phyloP scores from a whole-genome alignment of 2,888 invertebrate species.

The Leptura quadrifasciata region DNA sequence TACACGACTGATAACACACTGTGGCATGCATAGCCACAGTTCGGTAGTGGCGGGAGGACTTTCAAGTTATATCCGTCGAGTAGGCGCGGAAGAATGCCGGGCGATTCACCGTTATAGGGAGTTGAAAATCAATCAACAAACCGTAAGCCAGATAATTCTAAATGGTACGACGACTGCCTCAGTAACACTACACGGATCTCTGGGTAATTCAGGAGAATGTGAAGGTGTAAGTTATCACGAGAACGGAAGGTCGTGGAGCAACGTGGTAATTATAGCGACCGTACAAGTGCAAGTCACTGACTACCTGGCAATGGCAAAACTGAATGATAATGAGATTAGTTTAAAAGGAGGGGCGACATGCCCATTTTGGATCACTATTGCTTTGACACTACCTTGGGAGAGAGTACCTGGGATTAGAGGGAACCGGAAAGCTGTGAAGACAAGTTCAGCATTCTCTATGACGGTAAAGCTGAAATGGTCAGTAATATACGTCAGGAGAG shows the following conservation, averaged over 20 bases:
- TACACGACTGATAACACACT: slow-evolving; percentile 40
- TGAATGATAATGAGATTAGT: too few relatives aligned
- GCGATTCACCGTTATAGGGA: slow-evolving; percentile 37
- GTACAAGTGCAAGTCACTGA: too few relatives aligned
- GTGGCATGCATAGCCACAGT: slow-evolving; percentile 48
- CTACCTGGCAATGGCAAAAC: too few relatives aligned
- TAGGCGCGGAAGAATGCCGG: slow-evolving; percentile 46
- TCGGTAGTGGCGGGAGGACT: slow-evolving; percentile 48
- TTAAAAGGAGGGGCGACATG: slow-evolving; percentile 6
- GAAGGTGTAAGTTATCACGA: slow-evolving; percentile 14
- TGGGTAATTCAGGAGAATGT: slow-evolving; percentile 41
- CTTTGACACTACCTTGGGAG: slow-evolving; percentile 4
- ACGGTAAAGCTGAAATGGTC: background rate
- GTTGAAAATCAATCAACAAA: slow-evolving; percentile 25
- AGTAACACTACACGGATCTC: slow-evolving; percentile 34
- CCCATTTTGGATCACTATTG: background rate
- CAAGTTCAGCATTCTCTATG: background rate
- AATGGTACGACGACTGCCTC: slow-evolving; percentile 42
- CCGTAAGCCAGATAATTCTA: slow-evolving; percentile 31
- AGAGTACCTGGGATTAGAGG: background rate
- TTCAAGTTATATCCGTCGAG: slow-evolving; percentile 36
- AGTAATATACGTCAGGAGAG: background rate
- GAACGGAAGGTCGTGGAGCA: too few relatives aligned
- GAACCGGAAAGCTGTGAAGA: background rate
- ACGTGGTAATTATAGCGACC: too few relatives aligned